Evolutionary conservation across 2,113 vertebrate species (phyloP).

Genomic region (Circaetus cinerascens): DNA sequence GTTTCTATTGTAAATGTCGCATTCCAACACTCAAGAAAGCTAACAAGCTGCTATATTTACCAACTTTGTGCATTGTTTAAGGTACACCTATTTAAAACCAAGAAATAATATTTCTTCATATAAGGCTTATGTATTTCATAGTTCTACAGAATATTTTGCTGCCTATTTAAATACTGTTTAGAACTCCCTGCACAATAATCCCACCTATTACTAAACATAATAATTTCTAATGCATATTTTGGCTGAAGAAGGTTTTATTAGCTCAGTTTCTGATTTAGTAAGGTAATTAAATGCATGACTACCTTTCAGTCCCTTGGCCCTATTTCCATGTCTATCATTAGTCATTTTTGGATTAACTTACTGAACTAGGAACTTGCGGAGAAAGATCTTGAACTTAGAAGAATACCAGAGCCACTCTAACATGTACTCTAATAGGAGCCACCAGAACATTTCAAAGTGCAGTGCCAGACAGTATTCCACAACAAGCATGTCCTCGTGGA

Average conservation of each 20-base stretch:
- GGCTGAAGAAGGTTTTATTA: background rate
- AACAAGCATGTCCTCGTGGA: background rate
- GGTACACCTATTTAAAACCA: background rate
- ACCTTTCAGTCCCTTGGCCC: background rate
- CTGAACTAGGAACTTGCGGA: background rate
- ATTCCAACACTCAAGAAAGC: background rate
- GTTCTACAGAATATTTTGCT: background rate
- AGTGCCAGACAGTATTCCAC: background rate
- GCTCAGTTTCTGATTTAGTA: background rate
- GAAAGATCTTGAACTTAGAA: background rate
- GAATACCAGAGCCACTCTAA: background rate
- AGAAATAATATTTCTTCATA: background rate
- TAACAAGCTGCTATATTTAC: background rate
- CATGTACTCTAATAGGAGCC: background rate
- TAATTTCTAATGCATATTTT: slow-evolving; percentile 12
- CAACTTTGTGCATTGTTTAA: background rate
- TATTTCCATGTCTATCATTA: background rate
- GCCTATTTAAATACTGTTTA: background rate
- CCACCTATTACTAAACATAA: background rate
- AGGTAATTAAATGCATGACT: background rate
- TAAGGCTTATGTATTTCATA: background rate
- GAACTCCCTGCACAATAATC: background rate
- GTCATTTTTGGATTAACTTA: background rate
- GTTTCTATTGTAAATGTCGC: background rate
- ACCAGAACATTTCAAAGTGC: background rate